Percentiles rank a stretch among this genome's conserved stretches.
phyloP scores from a whole-genome alignment of 2,113 vertebrate genomes.

The Sylvilagus bachmani region DNA sequence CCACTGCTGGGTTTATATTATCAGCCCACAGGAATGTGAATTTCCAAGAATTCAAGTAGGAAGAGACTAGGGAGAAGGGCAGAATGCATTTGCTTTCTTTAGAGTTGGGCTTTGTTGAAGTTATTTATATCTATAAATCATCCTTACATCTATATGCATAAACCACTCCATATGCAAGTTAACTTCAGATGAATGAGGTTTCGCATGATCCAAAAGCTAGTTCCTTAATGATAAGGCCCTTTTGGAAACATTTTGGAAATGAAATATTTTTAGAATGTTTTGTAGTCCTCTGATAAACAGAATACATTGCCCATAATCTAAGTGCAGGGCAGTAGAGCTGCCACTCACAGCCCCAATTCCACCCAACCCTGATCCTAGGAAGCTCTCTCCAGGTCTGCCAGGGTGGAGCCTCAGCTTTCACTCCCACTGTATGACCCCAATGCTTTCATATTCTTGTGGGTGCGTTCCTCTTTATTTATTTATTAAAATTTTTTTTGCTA shows the following conservation, averaged over 20 bases:
- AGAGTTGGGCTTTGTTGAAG: conserved; percentile 13
- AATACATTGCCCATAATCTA: background rate
- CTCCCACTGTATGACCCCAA: background rate
- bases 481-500: background rate
- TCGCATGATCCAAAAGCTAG: background rate
- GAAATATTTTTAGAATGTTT: background rate
- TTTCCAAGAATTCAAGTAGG: conserved; percentile 39
- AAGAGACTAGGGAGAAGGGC: conserved; percentile 9
- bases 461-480: background rate
- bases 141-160: background rate
- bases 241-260: conserved; percentile 30
- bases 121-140: conserved; percentile 29
- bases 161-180: background rate
- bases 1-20: background rate
- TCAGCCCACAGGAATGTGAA: conserved; percentile 1
- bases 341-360: background rate
- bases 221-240: background rate
- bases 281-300: background rate
- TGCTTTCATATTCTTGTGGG: background rate
- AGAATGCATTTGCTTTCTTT: conserved; percentile 48
- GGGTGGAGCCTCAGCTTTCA: background rate
- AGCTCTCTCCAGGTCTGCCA: too few relatives aligned
- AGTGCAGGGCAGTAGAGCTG: background rate
- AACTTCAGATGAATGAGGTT: conserved; percentile 5
- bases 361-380: background rate